Base-by-base conservation (phyloP, 2,888 invertebrate species). In the Oscheius sp. region DNA sequence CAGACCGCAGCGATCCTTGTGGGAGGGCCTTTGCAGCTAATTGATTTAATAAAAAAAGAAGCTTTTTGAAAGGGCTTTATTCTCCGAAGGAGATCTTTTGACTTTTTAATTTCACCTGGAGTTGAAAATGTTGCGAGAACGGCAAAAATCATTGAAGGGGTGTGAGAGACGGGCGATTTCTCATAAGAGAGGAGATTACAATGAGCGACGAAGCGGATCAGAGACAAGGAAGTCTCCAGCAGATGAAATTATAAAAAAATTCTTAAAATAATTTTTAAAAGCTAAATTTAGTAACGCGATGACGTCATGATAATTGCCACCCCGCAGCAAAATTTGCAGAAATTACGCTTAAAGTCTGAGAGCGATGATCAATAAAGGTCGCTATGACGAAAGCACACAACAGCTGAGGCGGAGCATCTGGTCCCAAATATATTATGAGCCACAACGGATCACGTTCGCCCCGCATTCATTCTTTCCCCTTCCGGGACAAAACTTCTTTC, bases 351-450 rank as follows among this genome's bases (percentile, higher is more conserved):
- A 61, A 61, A 61, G 27, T 58, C 58, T 58, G 49, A 35, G 49
- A 21, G 52, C 66, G 52, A 66, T 66, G 52, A 66, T 66, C 66
- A 66, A 66, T 66, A 66, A 66, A 52, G 66, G 66, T 52, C 52
- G 66, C 66, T 25, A 66, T 66, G 66, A 66, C 66, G 66, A 66
- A 66, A 35, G 52, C 66, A 66, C 66, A 66, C 66, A 66, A 66
- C 66, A 66, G 66, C 66, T 66, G 66, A 66, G 66, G 49, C 66
- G 66, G 49, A 52, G 49, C 66, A 66, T 66, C 66, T 66, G 66
- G 66, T 49, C 49, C 13, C 66, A 21, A 63, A 41, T 45, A 35
- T 35, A 43, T 63, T 43, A 63, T 23, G 45, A 58, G 58, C 29
- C 58, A 35, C 35, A 35, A 35, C 35, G 9, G 35, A 35, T 35